Percentiles rank a stretch among this genome's conserved stretches.
These are phyloP conservation scores for Sander vitreus DNA, from an alignment of 2,113 vertebrate genomes.

Conservation along the genomic window DNA sequence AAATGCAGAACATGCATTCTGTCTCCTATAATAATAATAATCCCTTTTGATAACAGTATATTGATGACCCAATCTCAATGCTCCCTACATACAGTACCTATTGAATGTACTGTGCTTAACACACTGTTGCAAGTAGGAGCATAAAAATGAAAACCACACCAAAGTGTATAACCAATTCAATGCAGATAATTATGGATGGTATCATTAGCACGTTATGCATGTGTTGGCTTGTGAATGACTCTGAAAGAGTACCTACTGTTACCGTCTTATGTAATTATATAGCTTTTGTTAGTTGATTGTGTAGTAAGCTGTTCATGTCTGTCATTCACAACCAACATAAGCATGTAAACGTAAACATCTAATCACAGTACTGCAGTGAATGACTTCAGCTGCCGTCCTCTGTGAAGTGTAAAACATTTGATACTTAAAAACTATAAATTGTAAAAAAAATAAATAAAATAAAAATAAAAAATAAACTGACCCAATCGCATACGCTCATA, in stretches of 20 bases:
- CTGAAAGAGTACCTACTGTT: background rate
- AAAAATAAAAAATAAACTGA: background rate
- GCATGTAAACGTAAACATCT: background rate
- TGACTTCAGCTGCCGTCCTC: background rate
- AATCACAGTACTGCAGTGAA: background rate
- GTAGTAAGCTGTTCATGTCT: background rate
- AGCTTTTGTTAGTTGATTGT: background rate
- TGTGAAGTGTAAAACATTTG: background rate
- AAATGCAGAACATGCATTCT: background rate
- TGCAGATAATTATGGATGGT: background rate
- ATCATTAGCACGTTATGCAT: background rate
- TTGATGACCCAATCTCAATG: background rate
- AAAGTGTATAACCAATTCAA: background rate
- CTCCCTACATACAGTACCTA: background rate
- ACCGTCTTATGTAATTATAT: background rate
- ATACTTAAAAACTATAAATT: background rate
- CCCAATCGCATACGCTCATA: too few species aligned
- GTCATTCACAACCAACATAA: background rate
- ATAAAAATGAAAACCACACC: too few species aligned
- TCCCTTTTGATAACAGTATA: background rate
- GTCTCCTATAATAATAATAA: background rate
- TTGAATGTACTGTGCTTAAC: background rate
- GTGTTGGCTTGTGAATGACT: background rate
- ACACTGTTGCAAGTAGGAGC: background rate
- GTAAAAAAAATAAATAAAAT: background rate